Base-by-base conservation (phyloP, 2,888 invertebrate genomes). In the Ganaspis brasiliensis region DNA sequence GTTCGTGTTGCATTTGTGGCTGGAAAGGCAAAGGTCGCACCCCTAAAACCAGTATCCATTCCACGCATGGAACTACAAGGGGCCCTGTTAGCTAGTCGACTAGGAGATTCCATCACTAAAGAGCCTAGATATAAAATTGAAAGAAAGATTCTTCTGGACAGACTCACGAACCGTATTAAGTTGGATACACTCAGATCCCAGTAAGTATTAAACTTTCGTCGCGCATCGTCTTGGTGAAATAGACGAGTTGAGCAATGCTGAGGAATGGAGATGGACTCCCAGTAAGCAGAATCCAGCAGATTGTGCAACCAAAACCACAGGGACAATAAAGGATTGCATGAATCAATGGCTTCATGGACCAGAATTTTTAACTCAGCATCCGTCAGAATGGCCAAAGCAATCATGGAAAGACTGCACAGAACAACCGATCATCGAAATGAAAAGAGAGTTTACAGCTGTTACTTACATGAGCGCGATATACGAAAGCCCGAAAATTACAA, bases 201-300 rank as follows among this genome's bases (percentile, higher is more conserved):
- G 63, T 24, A 49, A 24, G 2, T 19, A 31, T 6, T 19, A 45
- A 1, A 8, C 24, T 0, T 59, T 45, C 21, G 63, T 74, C 21
- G 57, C 57, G 5, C 21, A 57, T 14, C 9, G 57, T 14, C 63
- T 45, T 8, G 74, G 63, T 24, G 74, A 59, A 19, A 59, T 59
- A 24, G 73, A 24, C 21, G 61, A 26, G 26, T n/a, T 45, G 3
- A 49, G 26, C 12, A 24, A 55, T 4, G n/a, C 19, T 35, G 6
- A 10, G 1, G 72, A 87, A 6, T 89, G 88, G 88, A 61, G 76
- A 52, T 87, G 86, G 74, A 79, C 88, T 3, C 86, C 87, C 5
- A 82, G 85, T 0, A 57, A 71, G 2, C 26, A 74, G n/a, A 86
- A 84, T 72, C 76, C 80, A 3, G 84, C 85, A 1, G 84, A 85